Evolutionary conservation across 2,888 invertebrate genomes (phyloP), one percentile per base, ranked within the genome.

Genomic region (Morpho helenor): DNA sequence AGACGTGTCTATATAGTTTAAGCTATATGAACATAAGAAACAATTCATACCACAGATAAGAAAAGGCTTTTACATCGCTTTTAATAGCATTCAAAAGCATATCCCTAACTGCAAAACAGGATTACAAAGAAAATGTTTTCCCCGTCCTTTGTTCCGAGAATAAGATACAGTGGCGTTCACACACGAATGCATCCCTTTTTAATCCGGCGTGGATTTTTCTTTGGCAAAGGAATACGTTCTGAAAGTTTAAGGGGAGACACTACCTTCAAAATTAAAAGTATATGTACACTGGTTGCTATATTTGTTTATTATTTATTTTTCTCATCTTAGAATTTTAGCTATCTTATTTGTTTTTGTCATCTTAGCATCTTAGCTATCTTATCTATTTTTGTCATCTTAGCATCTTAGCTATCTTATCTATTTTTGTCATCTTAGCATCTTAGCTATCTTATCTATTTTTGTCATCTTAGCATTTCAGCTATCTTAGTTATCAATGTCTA

Each of bases 121-220:
- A 56, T 56, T 71, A 63, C 72, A 64, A 75, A 73, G 77, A 79
- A 76, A 84, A 83, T 86, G 80, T 82, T 82, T 79, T 79, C 79
- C 79, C 79, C 76, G 66, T 80, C 79, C 82, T 85, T 87, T 87
- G 87, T 87, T 79, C 82, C 69, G 65, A 57, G 68, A 72, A 72
- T 72, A 72, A 86, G 87, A 88, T 85, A 86, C 87, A 83, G 79
- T 79, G 68, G 73, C 80, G 84, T 82, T 87, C 87, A 87, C 87
- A 88, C 88, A 87, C 81, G 85, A 76, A 70, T 79, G 88, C 77
- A 65, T 80, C 81, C 80, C 83, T 84, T 83, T 87, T 85, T 87
- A 87, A 88, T 87, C 84, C 79, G 63, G 71, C 77, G 69, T 65
- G 76, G 77, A 75, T 80, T 80, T 81, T 85, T 81, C 83, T 80